These are phyloP conservation scores for Caenorhabditis panamensis DNA, from an alignment of 2,888 invertebrate genomes.

Conservation along the genomic window DNA sequence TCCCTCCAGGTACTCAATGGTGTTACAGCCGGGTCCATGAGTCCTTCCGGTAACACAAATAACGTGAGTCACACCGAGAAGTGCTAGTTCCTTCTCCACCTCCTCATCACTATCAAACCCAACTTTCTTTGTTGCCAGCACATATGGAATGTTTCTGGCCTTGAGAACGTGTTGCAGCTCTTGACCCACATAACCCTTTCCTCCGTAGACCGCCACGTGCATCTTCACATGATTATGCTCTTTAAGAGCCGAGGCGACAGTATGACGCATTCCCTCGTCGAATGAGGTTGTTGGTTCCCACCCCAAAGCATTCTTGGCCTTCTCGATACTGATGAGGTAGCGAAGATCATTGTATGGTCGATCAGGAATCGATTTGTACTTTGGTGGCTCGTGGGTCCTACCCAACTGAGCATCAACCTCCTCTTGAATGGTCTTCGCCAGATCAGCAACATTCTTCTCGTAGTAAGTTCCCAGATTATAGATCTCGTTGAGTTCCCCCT, in stretches of 20 bases:
- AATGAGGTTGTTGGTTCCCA: constrained; percentile 78
- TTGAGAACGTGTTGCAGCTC: constrained; percentile 72
- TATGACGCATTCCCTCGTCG: constrained; percentile 77
- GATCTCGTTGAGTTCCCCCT: constrained; percentile 75
- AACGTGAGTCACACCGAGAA: constrained; percentile 78
- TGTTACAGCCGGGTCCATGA: constrained; percentile 73
- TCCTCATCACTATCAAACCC: constrained; percentile 74
- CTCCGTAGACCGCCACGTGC: constrained; percentile 78
- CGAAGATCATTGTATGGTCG: constrained; percentile 81
- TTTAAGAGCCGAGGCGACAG: constrained; percentile 73
- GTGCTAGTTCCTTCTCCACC: constrained; percentile 73
- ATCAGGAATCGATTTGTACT: constrained; percentile 77
- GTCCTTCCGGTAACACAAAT: constrained; percentile 80
- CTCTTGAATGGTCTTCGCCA: constrained; percentile 76
- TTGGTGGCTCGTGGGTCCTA: constrained; percentile 57
- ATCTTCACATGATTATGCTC: constrained; percentile 71
- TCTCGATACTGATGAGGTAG: constrained; percentile 78
- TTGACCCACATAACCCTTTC: constrained; percentile 68
- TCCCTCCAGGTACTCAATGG: constrained; percentile 80
- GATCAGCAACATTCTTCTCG: constrained; percentile 78
- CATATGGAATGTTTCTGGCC: constrained; percentile 69
- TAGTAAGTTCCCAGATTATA: constrained; percentile 80
- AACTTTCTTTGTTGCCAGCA: constrained; percentile 73
- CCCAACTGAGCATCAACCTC: constrained; percentile 78
- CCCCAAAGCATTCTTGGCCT: constrained; percentile 73